phyloP scores from a whole-genome alignment of 2,113 vertebrate species.

The Chitala chitala region DNA sequence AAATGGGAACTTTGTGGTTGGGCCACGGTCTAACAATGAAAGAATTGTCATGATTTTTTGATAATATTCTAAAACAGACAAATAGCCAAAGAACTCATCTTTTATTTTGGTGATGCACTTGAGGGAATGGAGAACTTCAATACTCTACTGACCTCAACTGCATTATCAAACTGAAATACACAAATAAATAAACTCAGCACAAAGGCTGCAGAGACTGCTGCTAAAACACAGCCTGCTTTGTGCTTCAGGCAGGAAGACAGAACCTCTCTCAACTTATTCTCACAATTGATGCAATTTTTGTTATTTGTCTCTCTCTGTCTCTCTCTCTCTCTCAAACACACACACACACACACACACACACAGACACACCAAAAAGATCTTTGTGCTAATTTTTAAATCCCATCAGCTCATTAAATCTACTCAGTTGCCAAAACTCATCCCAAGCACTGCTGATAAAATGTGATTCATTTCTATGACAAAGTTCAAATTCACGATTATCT shows the following conservation, averaged over 20 bases:
- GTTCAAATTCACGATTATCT: too few species aligned
- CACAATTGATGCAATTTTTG: background rate
- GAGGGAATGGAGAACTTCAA: background rate
- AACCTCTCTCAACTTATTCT: background rate
- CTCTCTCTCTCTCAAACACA: too few species aligned
- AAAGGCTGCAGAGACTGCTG: background rate
- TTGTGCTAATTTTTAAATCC: background rate
- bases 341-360: too few species aligned
- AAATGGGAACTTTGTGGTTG: too few species aligned
- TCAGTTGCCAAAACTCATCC: too few species aligned
- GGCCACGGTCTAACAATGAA: too few species aligned
- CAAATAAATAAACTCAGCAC: constrained; percentile 2
- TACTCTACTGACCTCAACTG: constrained; percentile 6
- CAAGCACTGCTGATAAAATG: too few species aligned
- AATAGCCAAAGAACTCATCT: background rate
- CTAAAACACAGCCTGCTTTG: background rate
- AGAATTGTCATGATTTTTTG: too few species aligned
- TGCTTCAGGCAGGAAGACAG: constrained; percentile 5
- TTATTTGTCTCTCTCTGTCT: background rate
- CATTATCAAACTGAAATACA: background rate
- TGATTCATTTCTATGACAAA: too few species aligned
- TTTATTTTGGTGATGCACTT: background rate
- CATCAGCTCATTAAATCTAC: too few species aligned
- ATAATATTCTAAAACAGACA: background rate
- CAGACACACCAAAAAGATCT: background rate